phyloP scores from a whole-genome alignment of 2,113 vertebrate genomes.

The Andinoacara biseriatus region DNA sequence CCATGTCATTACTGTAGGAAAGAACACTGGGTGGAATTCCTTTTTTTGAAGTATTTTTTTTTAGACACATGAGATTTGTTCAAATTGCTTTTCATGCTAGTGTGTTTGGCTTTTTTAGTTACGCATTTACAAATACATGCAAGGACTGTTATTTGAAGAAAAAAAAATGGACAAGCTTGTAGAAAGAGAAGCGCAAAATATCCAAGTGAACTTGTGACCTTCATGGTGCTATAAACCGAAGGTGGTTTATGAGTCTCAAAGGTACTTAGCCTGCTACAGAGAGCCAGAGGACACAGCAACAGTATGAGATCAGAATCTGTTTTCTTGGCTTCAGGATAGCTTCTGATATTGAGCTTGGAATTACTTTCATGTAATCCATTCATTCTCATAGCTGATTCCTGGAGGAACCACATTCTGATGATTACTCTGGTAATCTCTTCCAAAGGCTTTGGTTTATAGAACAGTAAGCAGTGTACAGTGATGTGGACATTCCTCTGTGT shows the following conservation, averaged over 20 bases:
- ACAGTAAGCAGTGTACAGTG: constrained; percentile 25
- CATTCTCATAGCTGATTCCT: constrained; percentile 74
- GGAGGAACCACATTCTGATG: constrained; percentile 65
- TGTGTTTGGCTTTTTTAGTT: not conserved
- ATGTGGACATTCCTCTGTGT: constrained; percentile 24
- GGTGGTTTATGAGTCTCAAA: constrained; percentile 71
- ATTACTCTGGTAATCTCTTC: constrained; percentile 75
- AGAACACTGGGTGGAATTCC: constrained; percentile 8
- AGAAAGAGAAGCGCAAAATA: constrained; percentile 29
- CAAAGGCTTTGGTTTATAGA: constrained; percentile 49
- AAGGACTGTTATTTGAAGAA: not conserved
- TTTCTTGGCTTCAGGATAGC: constrained; percentile 70
- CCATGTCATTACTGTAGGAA: constrained; percentile 47
- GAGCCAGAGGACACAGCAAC: constrained; percentile 66
- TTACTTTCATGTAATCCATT: constrained; percentile 79
- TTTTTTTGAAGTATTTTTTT: not conserved
- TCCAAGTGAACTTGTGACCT: constrained; percentile 69
- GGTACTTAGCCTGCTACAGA: constrained; percentile 59
- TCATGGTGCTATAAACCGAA: constrained; percentile 58
- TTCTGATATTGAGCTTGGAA: constrained; percentile 78
- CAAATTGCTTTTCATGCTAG: not conserved
- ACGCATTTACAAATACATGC: not conserved
- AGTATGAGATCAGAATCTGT: constrained; percentile 76
- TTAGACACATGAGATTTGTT: not conserved
- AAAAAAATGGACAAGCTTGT: not conserved